A percentile compares a stretch with the other conserved stretches of the same genome.
These are phyloP conservation scores for Drosophila emarginata DNA, from an alignment of 2,888 invertebrate species.

Conservation along the genomic window DNA sequence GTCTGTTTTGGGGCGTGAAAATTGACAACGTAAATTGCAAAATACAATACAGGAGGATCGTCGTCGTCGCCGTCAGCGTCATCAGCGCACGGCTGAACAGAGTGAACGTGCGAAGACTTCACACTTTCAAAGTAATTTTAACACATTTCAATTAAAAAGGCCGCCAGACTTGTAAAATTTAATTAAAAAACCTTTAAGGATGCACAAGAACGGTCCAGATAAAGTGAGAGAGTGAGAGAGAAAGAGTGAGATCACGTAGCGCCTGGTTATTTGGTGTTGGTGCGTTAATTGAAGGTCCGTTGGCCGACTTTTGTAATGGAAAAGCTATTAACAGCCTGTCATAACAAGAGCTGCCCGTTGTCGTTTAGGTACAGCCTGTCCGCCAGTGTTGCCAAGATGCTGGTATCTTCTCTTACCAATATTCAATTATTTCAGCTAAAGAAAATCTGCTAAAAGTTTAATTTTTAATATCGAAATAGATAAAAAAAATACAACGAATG, in stretches of 20 bases:
- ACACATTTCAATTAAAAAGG: constrained; percentile 75
- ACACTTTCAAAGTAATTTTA: constrained; percentile 78
- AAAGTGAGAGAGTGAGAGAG: constrained; percentile 27
- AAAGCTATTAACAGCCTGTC: constrained; percentile 75
- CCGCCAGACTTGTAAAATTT: constrained; percentile 70
- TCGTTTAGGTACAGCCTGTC: constrained; percentile 8
- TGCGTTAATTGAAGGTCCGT: constrained; percentile 70
- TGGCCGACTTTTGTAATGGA: constrained; percentile 49
- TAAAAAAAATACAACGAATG: too few relatives aligned
- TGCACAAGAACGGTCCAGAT: constrained; percentile 30
- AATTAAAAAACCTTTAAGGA: constrained; percentile 75
- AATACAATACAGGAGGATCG: constrained; percentile 31
- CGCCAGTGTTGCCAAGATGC: constrained; percentile 27
- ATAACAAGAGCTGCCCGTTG: constrained; percentile 51
- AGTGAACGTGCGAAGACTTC: constrained; percentile 41
- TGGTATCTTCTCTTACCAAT: not conserved
- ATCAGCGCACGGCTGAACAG: not conserved
- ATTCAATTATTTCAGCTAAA: too few relatives aligned
- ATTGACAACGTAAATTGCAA: constrained; percentile 76
- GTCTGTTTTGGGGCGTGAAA: constrained; percentile 67
- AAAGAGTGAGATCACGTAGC: constrained; percentile 44
- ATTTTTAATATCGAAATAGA: too few relatives aligned
- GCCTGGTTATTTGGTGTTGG: constrained; percentile 67
- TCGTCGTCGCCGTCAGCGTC: not conserved
- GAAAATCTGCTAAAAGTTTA: too few relatives aligned